phyloP scores from a whole-genome alignment of 2,113 vertebrate genomes.

The Garra rufa region DNA sequence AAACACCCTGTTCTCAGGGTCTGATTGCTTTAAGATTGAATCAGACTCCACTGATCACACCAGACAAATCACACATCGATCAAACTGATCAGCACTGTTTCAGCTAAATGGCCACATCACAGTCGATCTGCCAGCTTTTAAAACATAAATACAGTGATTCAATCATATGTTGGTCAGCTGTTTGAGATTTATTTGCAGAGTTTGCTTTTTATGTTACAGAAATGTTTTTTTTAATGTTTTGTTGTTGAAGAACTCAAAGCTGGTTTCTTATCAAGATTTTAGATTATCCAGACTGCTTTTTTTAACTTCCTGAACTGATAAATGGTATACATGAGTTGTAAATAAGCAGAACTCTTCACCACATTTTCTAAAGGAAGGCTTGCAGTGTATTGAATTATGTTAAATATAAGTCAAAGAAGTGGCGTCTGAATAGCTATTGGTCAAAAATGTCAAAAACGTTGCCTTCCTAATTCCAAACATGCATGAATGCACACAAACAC shows the following conservation, averaged over 20 bases:
- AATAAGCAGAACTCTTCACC: background rate
- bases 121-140: background rate
- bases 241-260: background rate
- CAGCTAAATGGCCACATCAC: background rate
- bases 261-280: background rate
- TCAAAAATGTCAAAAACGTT: background rate
- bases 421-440: background rate
- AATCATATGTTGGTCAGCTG: background rate
- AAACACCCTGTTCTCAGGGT: constrained; percentile 25
- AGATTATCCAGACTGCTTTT: background rate
- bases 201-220: background rate
- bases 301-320: background rate
- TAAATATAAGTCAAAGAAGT: background rate
- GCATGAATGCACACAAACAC: background rate
- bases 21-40: constrained; percentile 48
- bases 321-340: background rate
- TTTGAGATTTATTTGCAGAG: background rate
- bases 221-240: background rate
- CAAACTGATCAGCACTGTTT: constrained; percentile 56
- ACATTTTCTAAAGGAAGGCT: background rate
- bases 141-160: background rate
- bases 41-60: constrained; percentile 60
- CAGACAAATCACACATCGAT: constrained; percentile 21
- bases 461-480: background rate
- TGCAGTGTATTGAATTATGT: background rate